These are phyloP conservation scores for Sciaenops ocellatus DNA, from an alignment of 2,797 vertebrate species.

Conservation along the genomic window DNA sequence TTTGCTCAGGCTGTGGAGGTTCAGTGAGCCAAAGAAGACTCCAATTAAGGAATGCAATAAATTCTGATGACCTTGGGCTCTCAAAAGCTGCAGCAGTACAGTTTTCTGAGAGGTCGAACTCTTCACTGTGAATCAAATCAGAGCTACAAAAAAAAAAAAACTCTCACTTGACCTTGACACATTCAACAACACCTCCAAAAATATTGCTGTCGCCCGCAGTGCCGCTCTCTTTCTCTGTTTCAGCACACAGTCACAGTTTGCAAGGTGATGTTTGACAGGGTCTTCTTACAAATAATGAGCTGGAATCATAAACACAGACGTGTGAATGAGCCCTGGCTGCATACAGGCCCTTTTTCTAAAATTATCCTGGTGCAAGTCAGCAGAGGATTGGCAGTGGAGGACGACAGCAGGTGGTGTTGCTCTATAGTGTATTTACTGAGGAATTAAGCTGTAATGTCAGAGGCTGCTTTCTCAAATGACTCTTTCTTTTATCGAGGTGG, in stretches of 20 bases:
- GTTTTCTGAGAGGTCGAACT: constrained; percentile 35
- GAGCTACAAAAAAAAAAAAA: constrained; percentile 8
- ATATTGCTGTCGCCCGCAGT: constrained; percentile 32
- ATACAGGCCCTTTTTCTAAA: constrained; percentile 38
- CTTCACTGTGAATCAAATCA: constrained; percentile 40
- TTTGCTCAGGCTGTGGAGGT: constrained; percentile 24
- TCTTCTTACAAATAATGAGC: constrained; percentile 49
- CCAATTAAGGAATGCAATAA: constrained; percentile 57
- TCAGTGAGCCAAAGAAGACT: constrained; percentile 50
- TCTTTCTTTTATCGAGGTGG: constrained; percentile 40
- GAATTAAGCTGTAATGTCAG: constrained; percentile 78
- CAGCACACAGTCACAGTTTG: constrained; percentile 12
- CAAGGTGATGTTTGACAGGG: constrained; percentile 25
- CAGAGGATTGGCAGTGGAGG: constrained; percentile 30
- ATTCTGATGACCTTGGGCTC: constrained; percentile 59
- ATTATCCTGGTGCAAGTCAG: constrained; percentile 27
- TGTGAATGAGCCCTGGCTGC: constrained; percentile 54
- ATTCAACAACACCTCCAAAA: constrained; percentile 49
- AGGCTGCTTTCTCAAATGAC: constrained; percentile 58
- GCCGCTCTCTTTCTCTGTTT: background rate
- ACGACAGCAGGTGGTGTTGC: constrained; percentile 70
- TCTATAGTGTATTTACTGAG: constrained; percentile 62
- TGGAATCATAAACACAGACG: constrained; percentile 56
- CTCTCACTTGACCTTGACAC: constrained; percentile 54
- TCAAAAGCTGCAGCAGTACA: constrained; percentile 23